Conservation (phyloP, 2,797 vertebrate genomes). For the Thunnus albacares region DNA sequence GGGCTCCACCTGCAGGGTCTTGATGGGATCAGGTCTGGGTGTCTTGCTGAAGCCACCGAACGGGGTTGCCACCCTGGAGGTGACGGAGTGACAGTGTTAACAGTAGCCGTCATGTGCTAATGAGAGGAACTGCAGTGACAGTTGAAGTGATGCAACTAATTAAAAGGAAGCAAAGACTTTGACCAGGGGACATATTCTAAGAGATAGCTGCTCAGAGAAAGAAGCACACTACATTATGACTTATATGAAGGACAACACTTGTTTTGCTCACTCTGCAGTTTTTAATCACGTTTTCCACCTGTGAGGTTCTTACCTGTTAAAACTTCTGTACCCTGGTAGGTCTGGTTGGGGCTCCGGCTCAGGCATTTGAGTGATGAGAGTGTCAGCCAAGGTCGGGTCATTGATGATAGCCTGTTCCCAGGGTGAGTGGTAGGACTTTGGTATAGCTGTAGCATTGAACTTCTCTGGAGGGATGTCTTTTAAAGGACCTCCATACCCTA, state of each 20-base stretch:
- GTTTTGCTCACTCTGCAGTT: conserved; percentile 29
- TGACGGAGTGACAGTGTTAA: conserved; percentile 56
- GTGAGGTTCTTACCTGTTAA: conserved; percentile 92
- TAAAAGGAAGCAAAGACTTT: conserved; percentile 46
- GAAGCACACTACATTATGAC: conserved; percentile 6
- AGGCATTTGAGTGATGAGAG: conserved; percentile 85
- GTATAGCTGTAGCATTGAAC: conserved; percentile 94
- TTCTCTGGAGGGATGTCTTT: conserved; percentile 94
- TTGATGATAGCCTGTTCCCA: conserved; percentile 93
- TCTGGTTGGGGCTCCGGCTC: conserved; percentile 86
- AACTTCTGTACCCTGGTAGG: conserved; percentile 93
- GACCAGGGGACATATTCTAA: conserved; percentile 33
- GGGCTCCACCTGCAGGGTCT: conserved; percentile 86
- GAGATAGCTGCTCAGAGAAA: conserved; percentile 14
- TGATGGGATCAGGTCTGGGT: conserved; percentile 87
- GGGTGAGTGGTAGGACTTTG: conserved; percentile 95
- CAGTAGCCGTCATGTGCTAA: conserved; percentile 43
- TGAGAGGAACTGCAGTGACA: conserved; percentile 52
- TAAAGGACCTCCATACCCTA: conserved; percentile 93
- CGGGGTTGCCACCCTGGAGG: conserved; percentile 93
- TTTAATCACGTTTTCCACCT: background rate
- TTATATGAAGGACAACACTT: conserved; percentile 18
- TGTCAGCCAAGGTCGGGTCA: conserved; percentile 89
- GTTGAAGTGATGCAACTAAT: conserved; percentile 63
- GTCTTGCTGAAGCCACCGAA: conserved; percentile 94